Conservation (phyloP, 2,888 invertebrate genomes). For the Cryptosula pallasiana region DNA sequence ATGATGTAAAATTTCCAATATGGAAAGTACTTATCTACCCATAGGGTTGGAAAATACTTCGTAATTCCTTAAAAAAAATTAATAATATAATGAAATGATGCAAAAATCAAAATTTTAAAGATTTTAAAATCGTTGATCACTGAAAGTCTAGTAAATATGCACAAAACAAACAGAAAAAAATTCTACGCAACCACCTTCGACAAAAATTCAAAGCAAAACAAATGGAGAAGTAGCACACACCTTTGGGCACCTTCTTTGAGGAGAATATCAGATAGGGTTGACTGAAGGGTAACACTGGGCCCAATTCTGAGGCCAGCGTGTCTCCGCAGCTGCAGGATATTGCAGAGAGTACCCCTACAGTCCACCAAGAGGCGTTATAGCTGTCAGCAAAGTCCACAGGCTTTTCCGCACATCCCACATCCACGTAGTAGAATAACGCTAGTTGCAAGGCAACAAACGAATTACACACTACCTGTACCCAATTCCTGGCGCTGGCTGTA, state of each 20-base stretch:
- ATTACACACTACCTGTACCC: constrained; percentile 85
- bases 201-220: too few relatives aligned
- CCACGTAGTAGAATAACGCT: constrained; percentile 70
- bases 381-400: constrained; percentile 71
- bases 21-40: too few relatives aligned
- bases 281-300: constrained; percentile 65
- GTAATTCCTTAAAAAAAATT: too few relatives aligned
- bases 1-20: too few relatives aligned
- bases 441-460: constrained; percentile 79
- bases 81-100: too few relatives aligned
- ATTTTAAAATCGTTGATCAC: too few relatives aligned
- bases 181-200: too few relatives aligned
- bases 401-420: constrained; percentile 65
- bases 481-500: constrained; percentile 60
- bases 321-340: constrained; percentile 80
- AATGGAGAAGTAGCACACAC: too few relatives aligned
- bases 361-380: constrained; percentile 71
- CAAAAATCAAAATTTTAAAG: too few relatives aligned
- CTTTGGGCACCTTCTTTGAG: constrained; percentile 69
- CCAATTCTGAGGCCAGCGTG: constrained; percentile 85
- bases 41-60: too few relatives aligned
- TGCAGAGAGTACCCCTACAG: constrained; percentile 70
- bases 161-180: too few relatives aligned
- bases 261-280: constrained; percentile 73
- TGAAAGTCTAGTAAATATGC: too few relatives aligned